Percentiles rank a stretch among this genome's conserved stretches.
Conservation (phyloP, 37 sponge, comb jelly and placozoan genomes). For the Dysidea cf. avara region DNA sequence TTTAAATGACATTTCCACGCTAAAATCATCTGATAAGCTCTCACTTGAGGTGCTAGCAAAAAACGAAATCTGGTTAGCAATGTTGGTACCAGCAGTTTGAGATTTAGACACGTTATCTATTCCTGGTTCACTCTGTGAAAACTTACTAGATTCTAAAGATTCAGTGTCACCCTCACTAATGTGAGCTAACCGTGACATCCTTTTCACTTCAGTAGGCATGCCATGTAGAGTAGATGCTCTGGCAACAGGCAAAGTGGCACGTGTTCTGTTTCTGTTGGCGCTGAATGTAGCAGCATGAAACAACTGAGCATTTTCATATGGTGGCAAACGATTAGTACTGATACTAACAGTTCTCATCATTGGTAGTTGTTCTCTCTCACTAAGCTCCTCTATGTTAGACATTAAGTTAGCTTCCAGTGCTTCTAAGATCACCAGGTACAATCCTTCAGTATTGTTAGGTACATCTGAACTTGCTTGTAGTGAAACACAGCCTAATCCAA, state of each 20-base stretch:
- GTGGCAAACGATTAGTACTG: background rate
- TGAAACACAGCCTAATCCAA: slow-evolving; percentile 4
- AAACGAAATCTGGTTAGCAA: background rate
- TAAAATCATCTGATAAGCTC: background rate
- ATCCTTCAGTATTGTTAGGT: background rate
- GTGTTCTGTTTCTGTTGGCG: too few relatives aligned
- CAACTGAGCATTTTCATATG: background rate
- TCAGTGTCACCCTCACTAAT: slow-evolving; percentile 18
- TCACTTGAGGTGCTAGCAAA: background rate
- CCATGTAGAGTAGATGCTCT: too few relatives aligned
- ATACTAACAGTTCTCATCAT: slow-evolving; percentile 14
- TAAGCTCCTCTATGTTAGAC: slow-evolving; percentile 20
- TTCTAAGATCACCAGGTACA: slow-evolving; percentile 44
- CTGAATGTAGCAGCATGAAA: background rate
- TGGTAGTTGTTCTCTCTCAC: slow-evolving; percentile 12
- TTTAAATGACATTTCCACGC: background rate
- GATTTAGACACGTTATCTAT: background rate
- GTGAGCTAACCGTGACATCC: background rate
- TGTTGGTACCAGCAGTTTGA: background rate
- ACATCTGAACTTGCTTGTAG: background rate
- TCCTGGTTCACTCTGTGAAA: background rate
- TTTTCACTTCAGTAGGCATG: too few relatives aligned
- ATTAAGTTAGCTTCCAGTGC: slow-evolving; percentile 10
- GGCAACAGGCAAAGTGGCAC: too few relatives aligned
- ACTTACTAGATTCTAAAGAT: too few relatives aligned